These are phyloP conservation scores for Chironomus tepperi DNA, from an alignment of 1,140 invertebrate species.

Conservation along the genomic window DNA sequence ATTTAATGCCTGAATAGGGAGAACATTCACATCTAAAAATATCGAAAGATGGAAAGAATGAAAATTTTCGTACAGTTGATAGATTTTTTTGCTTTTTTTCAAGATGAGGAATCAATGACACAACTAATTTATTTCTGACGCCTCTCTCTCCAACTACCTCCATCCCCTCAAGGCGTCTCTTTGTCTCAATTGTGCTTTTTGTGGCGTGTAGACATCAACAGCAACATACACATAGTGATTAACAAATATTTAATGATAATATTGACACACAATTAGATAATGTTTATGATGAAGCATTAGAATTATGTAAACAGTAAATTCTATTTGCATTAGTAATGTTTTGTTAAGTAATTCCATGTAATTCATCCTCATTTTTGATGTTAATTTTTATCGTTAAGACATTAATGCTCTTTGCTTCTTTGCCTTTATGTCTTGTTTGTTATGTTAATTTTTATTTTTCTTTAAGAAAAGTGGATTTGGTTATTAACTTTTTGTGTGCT, in stretches of 20 bases:
- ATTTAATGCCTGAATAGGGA: background rate
- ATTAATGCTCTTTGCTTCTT: no score
- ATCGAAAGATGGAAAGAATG: background rate
- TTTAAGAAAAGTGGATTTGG: no score
- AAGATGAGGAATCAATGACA: background rate
- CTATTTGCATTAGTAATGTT: background rate
- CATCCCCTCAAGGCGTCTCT: background rate
- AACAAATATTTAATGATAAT: slow-evolving; percentile 9
- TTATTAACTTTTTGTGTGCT: no score
- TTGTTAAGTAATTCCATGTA: no score
- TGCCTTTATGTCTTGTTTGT: no score
- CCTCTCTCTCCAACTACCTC: no score
- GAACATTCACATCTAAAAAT: background rate
- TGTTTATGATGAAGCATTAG: background rate
- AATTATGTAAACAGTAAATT: background rate
- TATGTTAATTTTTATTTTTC: no score
- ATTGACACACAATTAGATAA: background rate
- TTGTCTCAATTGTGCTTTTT: background rate
- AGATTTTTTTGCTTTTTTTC: background rate
- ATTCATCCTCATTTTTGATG: no score
- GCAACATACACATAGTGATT: background rate
- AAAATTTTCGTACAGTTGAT: background rate
- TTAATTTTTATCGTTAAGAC: no score
- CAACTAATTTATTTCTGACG: background rate
- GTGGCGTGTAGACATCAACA: background rate